A percentile compares a stretch with the other conserved stretches of the same genome.
These are phyloP conservation scores for Etheostoma cragini DNA, from an alignment of 2,113 vertebrate species.

Conservation along the genomic window DNA sequence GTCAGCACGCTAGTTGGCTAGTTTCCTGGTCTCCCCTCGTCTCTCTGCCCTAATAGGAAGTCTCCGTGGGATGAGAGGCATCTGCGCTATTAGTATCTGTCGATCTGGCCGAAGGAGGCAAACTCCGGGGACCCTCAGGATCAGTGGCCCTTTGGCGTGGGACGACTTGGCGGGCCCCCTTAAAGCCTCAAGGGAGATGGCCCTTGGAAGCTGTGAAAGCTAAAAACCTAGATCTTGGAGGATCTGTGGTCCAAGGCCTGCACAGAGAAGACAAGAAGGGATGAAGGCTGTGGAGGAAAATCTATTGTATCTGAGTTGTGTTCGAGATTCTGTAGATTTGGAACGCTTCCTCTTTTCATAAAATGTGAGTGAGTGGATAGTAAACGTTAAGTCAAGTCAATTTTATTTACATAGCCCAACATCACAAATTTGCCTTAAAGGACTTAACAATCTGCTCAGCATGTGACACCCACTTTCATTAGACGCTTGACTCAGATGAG, in stretches of 20 bases:
- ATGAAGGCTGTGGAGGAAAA: not conserved
- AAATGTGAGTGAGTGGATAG: not conserved
- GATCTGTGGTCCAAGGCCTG: slow-evolving; percentile 20
- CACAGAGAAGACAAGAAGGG: not conserved
- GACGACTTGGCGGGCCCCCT: slow-evolving; percentile 76
- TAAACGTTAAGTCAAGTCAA: not conserved
- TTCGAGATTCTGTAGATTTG: not conserved
- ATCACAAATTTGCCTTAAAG: not conserved
- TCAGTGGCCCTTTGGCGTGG: slow-evolving; percentile 85
- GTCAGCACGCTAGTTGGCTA: slow-evolving; percentile 92
- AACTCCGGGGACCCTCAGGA: slow-evolving; percentile 73
- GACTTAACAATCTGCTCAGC: not conserved
- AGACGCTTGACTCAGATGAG: too few relatives aligned
- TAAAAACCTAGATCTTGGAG: slow-evolving; percentile 38
- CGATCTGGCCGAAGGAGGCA: slow-evolving; percentile 87
- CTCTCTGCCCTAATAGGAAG: slow-evolving; percentile 92
- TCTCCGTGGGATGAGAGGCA: slow-evolving; percentile 91
- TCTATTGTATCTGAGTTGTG: too few relatives aligned
- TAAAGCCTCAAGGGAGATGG: slow-evolving; percentile 32
- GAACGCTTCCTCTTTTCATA: not conserved
- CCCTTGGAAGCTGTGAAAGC: slow-evolving; percentile 25
- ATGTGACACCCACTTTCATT: not conserved
- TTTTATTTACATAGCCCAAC: not conserved
- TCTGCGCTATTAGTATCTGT: slow-evolving; percentile 94
- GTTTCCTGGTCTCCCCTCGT: slow-evolving; percentile 91